Conservation (phyloP, 2,113 vertebrate genomes). For the Prolemur simus region DNA sequence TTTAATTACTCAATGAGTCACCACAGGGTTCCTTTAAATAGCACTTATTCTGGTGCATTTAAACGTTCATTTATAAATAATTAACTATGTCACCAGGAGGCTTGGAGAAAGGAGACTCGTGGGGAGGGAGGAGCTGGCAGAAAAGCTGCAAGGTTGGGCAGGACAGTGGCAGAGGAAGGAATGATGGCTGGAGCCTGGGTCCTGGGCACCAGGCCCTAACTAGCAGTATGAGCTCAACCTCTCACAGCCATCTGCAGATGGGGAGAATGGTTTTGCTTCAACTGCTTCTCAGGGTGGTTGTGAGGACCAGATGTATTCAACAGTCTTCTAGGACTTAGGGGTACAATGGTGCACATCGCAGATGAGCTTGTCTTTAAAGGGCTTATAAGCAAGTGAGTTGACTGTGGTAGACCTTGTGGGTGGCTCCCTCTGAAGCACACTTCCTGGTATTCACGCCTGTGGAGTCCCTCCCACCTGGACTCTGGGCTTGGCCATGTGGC, state of each 20-base stretch:
- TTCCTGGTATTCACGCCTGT: rapidly evolving
- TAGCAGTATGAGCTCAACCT: rapidly evolving
- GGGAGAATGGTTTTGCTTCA: background rate
- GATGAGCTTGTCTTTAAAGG: background rate
- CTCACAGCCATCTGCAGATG: background rate
- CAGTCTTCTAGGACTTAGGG: background rate
- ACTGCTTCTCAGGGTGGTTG: background rate
- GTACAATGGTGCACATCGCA: rapidly evolving
- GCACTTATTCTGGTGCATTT: constrained; percentile 63
- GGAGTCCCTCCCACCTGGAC: background rate
- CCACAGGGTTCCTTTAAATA: constrained; percentile 70
- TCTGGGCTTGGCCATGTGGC: background rate
- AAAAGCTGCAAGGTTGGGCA: background rate
- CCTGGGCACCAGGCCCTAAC: background rate
- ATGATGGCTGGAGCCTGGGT: rapidly evolving
- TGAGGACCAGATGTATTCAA: background rate
- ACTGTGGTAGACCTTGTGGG: background rate
- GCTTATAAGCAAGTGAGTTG: background rate
- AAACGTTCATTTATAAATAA: constrained; percentile 76
- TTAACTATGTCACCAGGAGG: constrained; percentile 67
- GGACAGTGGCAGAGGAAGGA: background rate
- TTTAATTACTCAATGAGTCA: constrained; percentile 74
- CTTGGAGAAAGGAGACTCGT: background rate
- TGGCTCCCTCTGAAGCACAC: rapidly evolving
- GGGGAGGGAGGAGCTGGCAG: background rate